Percentiles rank a stretch among this genome's conserved stretches.
phyloP scores from a whole-genome alignment of 1,140 invertebrate species.

The Drosophila albomicans region DNA sequence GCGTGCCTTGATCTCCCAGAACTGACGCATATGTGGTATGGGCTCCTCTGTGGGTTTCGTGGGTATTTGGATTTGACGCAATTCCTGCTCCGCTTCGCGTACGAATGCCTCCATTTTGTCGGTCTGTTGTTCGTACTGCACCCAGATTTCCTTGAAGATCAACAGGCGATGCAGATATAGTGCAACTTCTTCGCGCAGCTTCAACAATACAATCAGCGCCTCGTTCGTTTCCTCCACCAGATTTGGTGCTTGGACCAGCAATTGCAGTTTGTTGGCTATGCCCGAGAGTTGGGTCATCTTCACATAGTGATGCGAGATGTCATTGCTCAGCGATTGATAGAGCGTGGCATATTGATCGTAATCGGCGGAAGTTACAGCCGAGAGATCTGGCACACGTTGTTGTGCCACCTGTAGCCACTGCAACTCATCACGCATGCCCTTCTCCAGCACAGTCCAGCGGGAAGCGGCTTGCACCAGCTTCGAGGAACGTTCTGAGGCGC shows the following conservation, averaged over 20 bases:
- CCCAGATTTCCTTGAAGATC: constrained; percentile 91
- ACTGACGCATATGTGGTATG: constrained; percentile 90
- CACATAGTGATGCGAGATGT: constrained; percentile 91
- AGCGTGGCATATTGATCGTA: constrained; percentile 93
- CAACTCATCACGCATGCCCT: constrained; percentile 92
- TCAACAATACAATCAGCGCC: constrained; percentile 89
- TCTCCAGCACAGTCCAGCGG: constrained; percentile 92
- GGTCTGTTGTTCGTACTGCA: constrained; percentile 89
- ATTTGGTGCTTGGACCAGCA: constrained; percentile 89
- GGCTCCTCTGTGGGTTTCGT: constrained; percentile 86
- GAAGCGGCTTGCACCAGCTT: constrained; percentile 93
- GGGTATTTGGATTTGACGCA: constrained; percentile 86
- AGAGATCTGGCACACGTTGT: constrained; percentile 91
- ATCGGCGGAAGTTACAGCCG: constrained; percentile 91
- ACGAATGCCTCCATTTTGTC: constrained; percentile 91
- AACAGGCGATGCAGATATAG: constrained; percentile 89
- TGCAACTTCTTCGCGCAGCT: constrained; percentile 90
- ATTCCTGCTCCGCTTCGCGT: constrained; percentile 88
- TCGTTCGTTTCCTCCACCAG: constrained; percentile 89
- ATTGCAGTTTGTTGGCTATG: constrained; percentile 90
- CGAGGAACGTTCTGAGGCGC: constrained; percentile 91
- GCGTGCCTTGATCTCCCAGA: constrained; percentile 95
- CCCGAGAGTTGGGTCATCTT: constrained; percentile 90
- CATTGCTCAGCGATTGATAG: constrained; percentile 91
- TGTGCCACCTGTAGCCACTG: constrained; percentile 93